A percentile compares a stretch with the other conserved stretches of the same genome.
Evolutionary conservation across 2,888 invertebrate genomes (phyloP).

Genomic region (Malthinus seriepunctatus): DNA sequence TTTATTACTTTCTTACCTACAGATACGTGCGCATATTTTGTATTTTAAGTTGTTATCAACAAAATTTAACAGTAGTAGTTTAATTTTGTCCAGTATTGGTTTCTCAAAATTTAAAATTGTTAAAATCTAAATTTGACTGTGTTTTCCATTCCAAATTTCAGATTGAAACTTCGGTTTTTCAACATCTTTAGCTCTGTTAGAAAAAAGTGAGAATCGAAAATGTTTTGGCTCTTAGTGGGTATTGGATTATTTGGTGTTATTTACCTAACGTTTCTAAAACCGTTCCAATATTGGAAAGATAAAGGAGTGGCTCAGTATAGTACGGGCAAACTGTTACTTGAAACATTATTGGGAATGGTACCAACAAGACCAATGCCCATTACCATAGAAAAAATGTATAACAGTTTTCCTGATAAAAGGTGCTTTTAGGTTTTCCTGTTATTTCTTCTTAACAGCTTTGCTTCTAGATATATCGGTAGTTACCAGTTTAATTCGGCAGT

Average conservation of each 20-base stretch:
- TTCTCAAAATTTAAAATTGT: too few relatives aligned
- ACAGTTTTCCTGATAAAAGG: background rate
- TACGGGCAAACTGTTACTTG: background rate
- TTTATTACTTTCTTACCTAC: too few relatives aligned
- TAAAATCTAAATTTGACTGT: too few relatives aligned
- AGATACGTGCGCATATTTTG: too few relatives aligned
- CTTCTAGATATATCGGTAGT: slow-evolving; percentile 11
- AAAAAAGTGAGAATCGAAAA: background rate
- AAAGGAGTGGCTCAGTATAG: background rate
- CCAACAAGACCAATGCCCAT: background rate
- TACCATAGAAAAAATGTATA: background rate
- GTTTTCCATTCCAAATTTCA: too few relatives aligned
- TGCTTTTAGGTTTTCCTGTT: too few relatives aligned
- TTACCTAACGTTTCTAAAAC: background rate
- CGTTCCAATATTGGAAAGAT: background rate
- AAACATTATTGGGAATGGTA: background rate
- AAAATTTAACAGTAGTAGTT: too few relatives aligned
- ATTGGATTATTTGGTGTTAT: background rate
- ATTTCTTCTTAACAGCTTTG: background rate
- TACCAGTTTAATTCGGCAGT: background rate
- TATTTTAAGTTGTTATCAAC: too few relatives aligned
- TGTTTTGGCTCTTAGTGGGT: background rate
- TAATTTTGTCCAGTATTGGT: too few relatives aligned
- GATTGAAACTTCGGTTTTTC: too few relatives aligned
- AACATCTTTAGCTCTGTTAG: background rate